phyloP scores from a whole-genome alignment of 2,113 vertebrate genomes.

The Odontesthes bonariensis region DNA sequence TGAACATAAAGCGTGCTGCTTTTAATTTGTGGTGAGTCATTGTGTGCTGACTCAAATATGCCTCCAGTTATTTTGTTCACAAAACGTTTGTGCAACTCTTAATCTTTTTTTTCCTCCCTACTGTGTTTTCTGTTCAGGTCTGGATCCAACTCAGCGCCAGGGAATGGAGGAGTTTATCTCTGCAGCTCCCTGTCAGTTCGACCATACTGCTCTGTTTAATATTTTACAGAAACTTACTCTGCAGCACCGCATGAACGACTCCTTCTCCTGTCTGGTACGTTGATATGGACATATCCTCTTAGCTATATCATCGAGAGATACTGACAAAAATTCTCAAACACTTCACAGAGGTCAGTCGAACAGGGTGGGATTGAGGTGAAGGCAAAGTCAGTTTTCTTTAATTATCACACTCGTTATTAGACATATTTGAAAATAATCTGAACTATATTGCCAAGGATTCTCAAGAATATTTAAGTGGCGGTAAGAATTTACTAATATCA shows the following conservation, averaged over 20 bases:
- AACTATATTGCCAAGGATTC: no score
- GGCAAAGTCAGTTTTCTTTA: no score
- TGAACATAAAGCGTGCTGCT: background rate
- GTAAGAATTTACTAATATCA: no score
- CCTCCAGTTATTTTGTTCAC: background rate
- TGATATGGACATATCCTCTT: background rate
- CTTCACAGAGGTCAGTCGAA: no score
- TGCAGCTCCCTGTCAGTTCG: conserved; percentile 89
- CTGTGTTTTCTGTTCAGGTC: conserved; percentile 44
- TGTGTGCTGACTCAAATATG: background rate
- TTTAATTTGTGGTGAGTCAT: background rate
- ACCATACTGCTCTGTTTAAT: conserved; percentile 92
- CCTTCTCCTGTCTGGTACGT: conserved; percentile 96
- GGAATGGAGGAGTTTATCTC: conserved; percentile 96
- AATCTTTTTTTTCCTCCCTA: background rate
- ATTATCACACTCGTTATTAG: no score
- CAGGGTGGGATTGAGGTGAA: no score
- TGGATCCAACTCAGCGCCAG: conserved; percentile 91
- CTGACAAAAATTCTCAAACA: background rate
- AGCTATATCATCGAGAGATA: background rate
- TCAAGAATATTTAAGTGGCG: no score
- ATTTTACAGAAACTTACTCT: conserved; percentile 92
- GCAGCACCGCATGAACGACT: conserved; percentile 96
- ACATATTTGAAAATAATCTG: no score
- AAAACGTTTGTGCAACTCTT: background rate